Evolutionary conservation across 2,113 vertebrate genomes (phyloP).

Genomic region (Odocoileus virginianus): DNA sequence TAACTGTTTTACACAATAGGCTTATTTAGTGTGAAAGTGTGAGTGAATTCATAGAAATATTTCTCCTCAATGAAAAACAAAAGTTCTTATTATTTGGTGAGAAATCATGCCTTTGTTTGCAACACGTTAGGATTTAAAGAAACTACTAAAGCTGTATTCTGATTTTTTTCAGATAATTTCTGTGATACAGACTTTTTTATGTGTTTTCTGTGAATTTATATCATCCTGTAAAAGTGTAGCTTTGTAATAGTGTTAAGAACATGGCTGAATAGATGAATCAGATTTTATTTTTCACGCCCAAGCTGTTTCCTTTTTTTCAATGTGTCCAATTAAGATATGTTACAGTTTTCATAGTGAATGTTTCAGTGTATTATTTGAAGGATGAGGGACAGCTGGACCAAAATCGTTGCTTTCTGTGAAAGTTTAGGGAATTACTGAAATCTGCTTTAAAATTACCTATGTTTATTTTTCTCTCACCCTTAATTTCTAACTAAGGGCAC

Average conservation of each 20-base stretch:
- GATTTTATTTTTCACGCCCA: slow-evolving; percentile 7
- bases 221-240: background rate
- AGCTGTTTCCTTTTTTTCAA: background rate
- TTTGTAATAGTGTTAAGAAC: background rate
- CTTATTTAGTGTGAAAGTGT: background rate
- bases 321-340: slow-evolving; percentile 9
- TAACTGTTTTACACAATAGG: background rate
- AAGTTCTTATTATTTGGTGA: background rate
- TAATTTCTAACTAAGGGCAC: background rate
- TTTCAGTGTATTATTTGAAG: background rate
- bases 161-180: background rate
- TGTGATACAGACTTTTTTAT: background rate
- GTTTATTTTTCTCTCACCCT: background rate
- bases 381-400: background rate
- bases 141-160: background rate
- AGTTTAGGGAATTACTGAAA: background rate
- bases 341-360: background rate
- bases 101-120: background rate
- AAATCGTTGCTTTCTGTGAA: background rate
- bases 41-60: background rate
- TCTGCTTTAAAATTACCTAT: background rate
- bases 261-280: background rate
- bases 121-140: background rate
- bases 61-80: background rate
- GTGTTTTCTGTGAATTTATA: background rate